Evolutionary conservation across 2,113 vertebrate genomes (phyloP), one percentile per base, ranked within the genome.

Genomic region (Oryzias woworae): DNA sequence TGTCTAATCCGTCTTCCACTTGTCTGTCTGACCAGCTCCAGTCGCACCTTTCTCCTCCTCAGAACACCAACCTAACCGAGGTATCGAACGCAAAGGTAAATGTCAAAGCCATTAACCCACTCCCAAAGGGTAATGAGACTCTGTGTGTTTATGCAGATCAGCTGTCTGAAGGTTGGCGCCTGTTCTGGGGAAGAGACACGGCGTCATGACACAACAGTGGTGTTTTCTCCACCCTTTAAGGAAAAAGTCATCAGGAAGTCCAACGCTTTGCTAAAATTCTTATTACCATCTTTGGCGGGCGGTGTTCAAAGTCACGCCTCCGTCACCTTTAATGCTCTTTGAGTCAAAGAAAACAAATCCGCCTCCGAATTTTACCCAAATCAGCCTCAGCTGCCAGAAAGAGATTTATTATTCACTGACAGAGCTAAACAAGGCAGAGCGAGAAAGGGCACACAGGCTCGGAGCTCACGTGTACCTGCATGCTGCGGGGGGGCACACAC

Each of bases 41-140:
- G 53, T 49, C 69, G 42, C 64, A 18, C 61, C 24, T 52, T 64
- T 8, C 44, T 62, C 26, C 23, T 14, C 52, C 20, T 5, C 45
- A 15, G 31, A 66, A 17, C 22, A 0, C 12, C 44, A 17, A 42
- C 43, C 58, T 23, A 24, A 43, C 47, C 16, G 45, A 16, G 62
- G 60, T 41, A 41, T 70, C 7, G 62, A 67, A 72, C 66, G 58
- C 66, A 42, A 16, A 46, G 42, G 51, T 44, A 81, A 81, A 82
- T 42, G 81, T 69, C 71, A 18, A 44, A 14, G 59, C 69, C 75
- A 42, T 85, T 78, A 80, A 80, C 81, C 73, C 51, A 4, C 59
- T 56, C 57, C 42, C 49, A 72, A 75, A 72, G 57, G 24, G 61
- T 77, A 83, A 82, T 71, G 72, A 81, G 62, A 74, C 61, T 58